Percentiles rank a stretch among this genome's conserved stretches.
phyloP scores from a whole-genome alignment of 2,113 vertebrate species.

The Axis porcinus region DNA sequence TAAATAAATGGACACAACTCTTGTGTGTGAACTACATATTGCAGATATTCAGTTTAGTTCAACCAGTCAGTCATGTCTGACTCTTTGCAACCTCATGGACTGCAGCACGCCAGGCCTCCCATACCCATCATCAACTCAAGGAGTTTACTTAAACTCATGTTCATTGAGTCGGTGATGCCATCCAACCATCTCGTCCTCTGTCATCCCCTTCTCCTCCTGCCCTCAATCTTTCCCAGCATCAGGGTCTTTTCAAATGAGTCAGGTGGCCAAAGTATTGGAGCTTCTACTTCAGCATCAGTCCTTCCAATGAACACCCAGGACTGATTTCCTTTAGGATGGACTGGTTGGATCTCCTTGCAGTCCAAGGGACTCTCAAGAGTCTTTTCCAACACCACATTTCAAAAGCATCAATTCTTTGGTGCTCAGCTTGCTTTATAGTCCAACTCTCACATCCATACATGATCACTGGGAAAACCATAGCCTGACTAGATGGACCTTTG shows the following conservation, averaged over 20 bases:
- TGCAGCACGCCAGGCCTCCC: not conserved
- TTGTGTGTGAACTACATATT: not conserved
- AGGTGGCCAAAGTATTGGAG: not conserved
- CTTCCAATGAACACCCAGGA: not conserved
- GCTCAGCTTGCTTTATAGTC: not conserved
- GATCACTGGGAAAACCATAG: not conserved
- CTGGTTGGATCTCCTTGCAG: not conserved
- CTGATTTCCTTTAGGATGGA: not conserved
- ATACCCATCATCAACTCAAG: not conserved
- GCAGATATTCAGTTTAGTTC: not conserved
- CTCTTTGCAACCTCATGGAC: not conserved
- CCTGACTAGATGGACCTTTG: not conserved
- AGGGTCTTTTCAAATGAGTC: not conserved
- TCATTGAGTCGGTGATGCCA: not conserved
- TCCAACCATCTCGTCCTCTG: not conserved
- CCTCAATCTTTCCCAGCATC: not conserved
- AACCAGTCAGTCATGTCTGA: not conserved
- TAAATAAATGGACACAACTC: not conserved
- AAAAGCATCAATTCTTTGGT: not conserved
- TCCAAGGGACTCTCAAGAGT: not conserved
- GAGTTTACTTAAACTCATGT: not conserved
- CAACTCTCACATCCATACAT: not conserved
- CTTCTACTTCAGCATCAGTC: not conserved
- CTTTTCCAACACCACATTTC: not conserved
- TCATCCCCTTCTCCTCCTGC: accelerated